phyloP scores from a whole-genome alignment of 2,888 invertebrate species.

The Eustalomyia histrio region DNA sequence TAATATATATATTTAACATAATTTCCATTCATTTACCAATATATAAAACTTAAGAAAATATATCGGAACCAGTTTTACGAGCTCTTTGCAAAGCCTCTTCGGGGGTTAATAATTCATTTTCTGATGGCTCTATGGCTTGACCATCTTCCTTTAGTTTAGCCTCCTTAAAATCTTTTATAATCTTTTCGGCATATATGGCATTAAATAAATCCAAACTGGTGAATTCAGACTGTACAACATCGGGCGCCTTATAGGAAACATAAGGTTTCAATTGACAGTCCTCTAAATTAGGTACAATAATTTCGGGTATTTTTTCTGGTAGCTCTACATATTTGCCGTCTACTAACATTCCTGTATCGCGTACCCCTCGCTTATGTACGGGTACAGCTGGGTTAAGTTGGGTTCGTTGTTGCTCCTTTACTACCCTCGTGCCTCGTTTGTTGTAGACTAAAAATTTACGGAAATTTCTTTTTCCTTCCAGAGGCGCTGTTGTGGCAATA shows the following conservation, averaged over 20 bases:
- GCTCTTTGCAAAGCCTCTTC: constrained; percentile 86
- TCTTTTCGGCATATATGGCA: constrained; percentile 89
- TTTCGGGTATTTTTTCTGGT: constrained; percentile 94
- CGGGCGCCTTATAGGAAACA: constrained; percentile 91
- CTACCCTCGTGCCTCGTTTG: constrained; percentile 86
- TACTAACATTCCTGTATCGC: constrained; percentile 82
- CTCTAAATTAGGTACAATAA: constrained; percentile 94
- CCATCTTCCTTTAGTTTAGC: constrained; percentile 86
- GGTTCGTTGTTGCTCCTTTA: constrained; percentile 81
- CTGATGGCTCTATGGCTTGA: constrained; percentile 85
- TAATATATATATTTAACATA: constrained; percentile 41
- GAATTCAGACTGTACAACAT: constrained; percentile 89
- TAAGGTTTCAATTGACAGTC: constrained; percentile 94
- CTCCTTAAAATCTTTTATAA: constrained; percentile 86
- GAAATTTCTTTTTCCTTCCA: constrained; percentile 89
- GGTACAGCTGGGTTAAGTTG: constrained; percentile 83
- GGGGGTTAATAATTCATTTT: constrained; percentile 85
- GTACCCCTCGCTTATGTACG: constrained; percentile 86
- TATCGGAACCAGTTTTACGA: constrained; percentile 89
- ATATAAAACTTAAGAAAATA: constrained; percentile 81
- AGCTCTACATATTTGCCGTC: constrained; percentile 83
- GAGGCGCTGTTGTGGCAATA: constrained; percentile 81
- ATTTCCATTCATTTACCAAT: constrained; percentile 13
- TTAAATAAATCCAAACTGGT: constrained; percentile 91
- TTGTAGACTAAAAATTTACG: constrained; percentile 88